Conservation (phyloP, 2,888 invertebrate genomes). For the Lasioglossum oenotherae region DNA sequence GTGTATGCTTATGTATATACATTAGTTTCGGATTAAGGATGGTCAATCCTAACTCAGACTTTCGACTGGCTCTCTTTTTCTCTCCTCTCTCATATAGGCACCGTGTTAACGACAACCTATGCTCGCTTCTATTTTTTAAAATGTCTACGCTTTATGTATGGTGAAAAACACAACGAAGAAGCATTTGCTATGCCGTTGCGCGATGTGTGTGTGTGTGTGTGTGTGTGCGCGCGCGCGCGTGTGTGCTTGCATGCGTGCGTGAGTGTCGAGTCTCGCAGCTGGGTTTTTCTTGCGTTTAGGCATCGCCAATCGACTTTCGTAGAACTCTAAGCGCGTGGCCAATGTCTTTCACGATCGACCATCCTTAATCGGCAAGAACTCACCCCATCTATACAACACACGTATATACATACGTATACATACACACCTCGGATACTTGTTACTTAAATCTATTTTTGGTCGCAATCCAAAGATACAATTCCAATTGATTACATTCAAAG, state of each 20-base stretch:
- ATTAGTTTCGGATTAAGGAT: constrained; percentile 64
- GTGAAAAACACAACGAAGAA: constrained; percentile 56
- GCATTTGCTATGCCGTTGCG: constrained; percentile 16
- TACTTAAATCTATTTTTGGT: constrained; percentile 77
- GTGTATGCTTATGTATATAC: constrained; percentile 25
- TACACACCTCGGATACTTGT: constrained; percentile 46
- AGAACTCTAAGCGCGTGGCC: constrained; percentile 32
- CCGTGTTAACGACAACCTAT: constrained; percentile 25
- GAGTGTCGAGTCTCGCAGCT: constrained; percentile 7
- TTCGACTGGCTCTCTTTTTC: constrained; percentile 45
- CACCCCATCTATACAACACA: constrained; percentile 61
- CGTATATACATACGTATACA: constrained; percentile 3
- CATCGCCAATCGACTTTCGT: constrained; percentile 17
- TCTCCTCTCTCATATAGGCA: constrained; percentile 5
- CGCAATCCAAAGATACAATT: constrained; percentile 72
- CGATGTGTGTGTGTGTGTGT: background rate
- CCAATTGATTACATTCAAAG: constrained; percentile 71
- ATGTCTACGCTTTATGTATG: constrained; percentile 22
- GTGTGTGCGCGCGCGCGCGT: background rate
- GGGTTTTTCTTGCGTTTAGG: constrained; percentile 35
- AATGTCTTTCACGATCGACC: constrained; percentile 62
- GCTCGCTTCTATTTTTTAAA: constrained; percentile 39
- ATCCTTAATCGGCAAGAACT: constrained; percentile 63
- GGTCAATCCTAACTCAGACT: constrained; percentile 58
- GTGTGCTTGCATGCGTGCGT: background rate